These are phyloP conservation scores for Micronycteris hirsuta DNA, from an alignment of 2,113 vertebrate genomes.

Conservation along the genomic window DNA sequence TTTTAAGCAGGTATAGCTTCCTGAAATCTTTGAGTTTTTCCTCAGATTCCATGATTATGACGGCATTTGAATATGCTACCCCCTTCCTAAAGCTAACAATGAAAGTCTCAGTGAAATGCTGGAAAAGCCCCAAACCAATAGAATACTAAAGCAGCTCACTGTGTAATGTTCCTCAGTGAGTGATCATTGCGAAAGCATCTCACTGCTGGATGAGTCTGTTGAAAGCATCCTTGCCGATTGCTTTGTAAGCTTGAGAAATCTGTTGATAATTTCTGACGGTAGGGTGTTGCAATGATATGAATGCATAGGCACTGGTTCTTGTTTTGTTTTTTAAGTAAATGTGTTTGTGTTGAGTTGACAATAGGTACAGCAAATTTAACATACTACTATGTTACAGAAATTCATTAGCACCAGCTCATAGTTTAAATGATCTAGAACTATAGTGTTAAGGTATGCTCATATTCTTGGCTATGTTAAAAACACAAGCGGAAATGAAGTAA, in stretches of 20 bases:
- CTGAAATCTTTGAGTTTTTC: not conserved
- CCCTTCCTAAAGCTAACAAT: not conserved
- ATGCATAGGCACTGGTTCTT: not conserved
- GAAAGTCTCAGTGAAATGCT: not conserved
- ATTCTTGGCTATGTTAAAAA: slow-evolving; percentile 31
- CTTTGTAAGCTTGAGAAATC: not conserved
- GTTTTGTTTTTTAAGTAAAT: not conserved
- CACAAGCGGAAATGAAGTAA: not conserved
- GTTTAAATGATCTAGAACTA: slow-evolving; percentile 46
- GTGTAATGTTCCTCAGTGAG: not conserved
- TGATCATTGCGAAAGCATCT: not conserved
- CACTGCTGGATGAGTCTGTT: not conserved
- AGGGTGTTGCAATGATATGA: not conserved
- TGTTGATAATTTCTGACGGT: not conserved
- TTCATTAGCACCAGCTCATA: slow-evolving; percentile 31
- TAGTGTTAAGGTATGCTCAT: not conserved
- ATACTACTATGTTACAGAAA: slow-evolving; percentile 45
- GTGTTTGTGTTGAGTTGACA: slow-evolving; percentile 48
- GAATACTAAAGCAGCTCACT: not conserved
- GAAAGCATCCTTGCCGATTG: not conserved
- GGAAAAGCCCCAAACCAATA: not conserved
- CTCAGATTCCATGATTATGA: not conserved
- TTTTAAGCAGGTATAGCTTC: not conserved
- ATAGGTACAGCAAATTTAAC: slow-evolving; percentile 6
- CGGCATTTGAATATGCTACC: not conserved